Conservation (phyloP, 2,797 vertebrate species). For the Anguilla marmorata region DNA sequence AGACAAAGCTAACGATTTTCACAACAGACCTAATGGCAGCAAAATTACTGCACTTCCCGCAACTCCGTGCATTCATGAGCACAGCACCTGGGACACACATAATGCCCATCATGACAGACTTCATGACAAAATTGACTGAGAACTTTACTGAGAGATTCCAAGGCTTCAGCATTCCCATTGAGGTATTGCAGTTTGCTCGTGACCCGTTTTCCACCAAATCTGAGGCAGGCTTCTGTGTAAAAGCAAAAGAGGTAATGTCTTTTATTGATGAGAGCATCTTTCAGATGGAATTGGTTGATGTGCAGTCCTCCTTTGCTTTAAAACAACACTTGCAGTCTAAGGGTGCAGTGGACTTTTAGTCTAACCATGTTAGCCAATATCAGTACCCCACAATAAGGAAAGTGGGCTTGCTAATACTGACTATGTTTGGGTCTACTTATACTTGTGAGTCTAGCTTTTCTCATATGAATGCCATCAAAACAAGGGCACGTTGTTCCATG, state of each 20-base stretch:
- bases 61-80: background rate
- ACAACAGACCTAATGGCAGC: background rate
- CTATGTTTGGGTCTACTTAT: background rate
- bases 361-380: background rate
- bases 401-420: background rate
- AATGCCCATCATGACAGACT: background rate
- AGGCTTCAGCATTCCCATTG: background rate
- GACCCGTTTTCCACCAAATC: background rate
- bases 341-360: background rate
- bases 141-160: background rate
- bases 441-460: background rate
- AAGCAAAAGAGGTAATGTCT: slow-evolving; percentile 2
- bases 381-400: background rate
- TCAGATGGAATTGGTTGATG: background rate
- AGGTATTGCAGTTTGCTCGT: background rate
- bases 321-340: background rate
- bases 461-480: background rate
- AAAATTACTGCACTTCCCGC: background rate
- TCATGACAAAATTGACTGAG: background rate
- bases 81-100: background rate
- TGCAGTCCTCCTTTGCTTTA: background rate
- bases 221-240: background rate
- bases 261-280: background rate
- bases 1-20: background rate
- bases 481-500: background rate